Conservation (phyloP, 2,113 vertebrate species). For the Connochaetes taurinus region DNA sequence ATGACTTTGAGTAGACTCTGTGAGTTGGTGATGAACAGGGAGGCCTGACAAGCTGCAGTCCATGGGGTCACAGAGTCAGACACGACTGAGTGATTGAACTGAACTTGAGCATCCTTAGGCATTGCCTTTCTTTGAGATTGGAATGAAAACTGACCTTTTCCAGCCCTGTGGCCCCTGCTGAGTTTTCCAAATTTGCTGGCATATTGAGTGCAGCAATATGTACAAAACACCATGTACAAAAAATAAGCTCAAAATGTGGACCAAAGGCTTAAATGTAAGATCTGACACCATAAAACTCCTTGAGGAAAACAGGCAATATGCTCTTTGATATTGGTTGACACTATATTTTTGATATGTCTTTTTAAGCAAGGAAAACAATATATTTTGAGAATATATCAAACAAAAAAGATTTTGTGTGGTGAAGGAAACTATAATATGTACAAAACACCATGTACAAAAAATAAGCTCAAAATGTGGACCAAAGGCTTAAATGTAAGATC, state of each 20-base stretch:
- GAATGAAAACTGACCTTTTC: neutral
- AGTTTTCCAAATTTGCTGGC: neutral
- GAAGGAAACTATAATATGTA: no score
- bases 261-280: neutral
- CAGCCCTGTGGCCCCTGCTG: neutral
- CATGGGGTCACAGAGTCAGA: neutral
- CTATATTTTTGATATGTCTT: neutral
- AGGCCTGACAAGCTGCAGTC: neutral
- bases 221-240: neutral
- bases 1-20: neutral
- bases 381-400: no score
- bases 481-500: no score
- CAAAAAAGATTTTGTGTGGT: no score
- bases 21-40: neutral
- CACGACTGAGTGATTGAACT: neutral
- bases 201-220: neutral
- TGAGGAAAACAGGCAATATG: neutral
- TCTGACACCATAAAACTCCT: neutral
- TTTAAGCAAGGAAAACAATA: neutral
- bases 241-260: neutral
- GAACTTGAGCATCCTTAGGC: neutral
- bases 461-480: no score
- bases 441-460: no score
- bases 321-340: neutral
- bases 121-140: neutral